These are phyloP conservation scores for Alaudala cheleensis DNA, from an alignment of 2,113 vertebrate species.

Conservation along the genomic window DNA sequence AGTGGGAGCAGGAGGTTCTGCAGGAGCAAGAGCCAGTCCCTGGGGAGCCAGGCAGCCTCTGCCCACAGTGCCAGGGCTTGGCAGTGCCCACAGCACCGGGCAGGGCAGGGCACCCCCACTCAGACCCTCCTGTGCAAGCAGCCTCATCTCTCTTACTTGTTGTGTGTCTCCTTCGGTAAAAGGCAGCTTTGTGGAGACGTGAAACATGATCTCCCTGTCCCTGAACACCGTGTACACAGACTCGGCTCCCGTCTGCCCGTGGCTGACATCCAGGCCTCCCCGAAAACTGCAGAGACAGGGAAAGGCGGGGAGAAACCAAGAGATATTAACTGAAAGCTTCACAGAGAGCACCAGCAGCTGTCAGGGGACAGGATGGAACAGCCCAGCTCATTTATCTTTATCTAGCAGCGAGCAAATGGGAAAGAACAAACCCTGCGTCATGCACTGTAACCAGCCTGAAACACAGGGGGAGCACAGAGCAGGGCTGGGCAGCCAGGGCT, in stretches of 20 bases:
- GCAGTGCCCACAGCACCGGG: background rate
- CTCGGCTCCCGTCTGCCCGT: constrained; percentile 90
- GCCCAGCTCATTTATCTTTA: background rate
- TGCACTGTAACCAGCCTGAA: fast-evolving
- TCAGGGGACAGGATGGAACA: background rate
- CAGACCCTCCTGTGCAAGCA: background rate
- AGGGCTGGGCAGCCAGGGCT: background rate
- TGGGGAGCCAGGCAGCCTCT: background rate
- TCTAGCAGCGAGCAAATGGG: background rate
- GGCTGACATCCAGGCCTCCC: constrained; percentile 92
- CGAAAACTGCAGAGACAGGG: constrained; percentile 80
- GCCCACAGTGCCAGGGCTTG: background rate
- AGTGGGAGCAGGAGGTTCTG: background rate
- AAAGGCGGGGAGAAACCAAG: background rate
- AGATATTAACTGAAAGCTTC: background rate
- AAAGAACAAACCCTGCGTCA: background rate
- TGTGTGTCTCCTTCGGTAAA: constrained; percentile 91
- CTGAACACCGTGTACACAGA: constrained; percentile 91
- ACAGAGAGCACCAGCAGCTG: background rate
- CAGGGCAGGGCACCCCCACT: background rate
- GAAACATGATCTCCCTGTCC: constrained; percentile 95
- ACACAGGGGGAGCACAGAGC: background rate
- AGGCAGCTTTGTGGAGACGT: constrained; percentile 94
- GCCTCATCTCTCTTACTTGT: constrained; percentile 77
- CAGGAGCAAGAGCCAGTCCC: background rate